These are phyloP conservation scores for Choristoneura rosaceana DNA, from an alignment of 2,888 invertebrate genomes.

Conservation along the genomic window DNA sequence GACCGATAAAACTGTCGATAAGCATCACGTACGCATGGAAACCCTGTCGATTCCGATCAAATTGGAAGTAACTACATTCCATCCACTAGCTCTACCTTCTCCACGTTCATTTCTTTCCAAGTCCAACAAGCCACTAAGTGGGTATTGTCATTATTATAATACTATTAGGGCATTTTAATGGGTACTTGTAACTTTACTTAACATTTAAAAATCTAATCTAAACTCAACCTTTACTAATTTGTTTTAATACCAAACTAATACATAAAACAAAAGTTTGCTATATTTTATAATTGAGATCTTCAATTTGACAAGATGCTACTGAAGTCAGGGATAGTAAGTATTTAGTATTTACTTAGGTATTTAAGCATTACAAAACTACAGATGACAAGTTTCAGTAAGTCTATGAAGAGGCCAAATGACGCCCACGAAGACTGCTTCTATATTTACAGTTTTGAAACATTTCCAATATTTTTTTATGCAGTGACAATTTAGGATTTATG, in stretches of 20 bases:
- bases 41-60: conserved; percentile 19
- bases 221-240: conserved; percentile 32
- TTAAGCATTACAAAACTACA: conserved; percentile 23
- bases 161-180: conserved; percentile 32
- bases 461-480: conserved; percentile 34
- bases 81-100: conserved; percentile 6
- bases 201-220: conserved; percentile 35
- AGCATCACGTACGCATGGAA: background rate
- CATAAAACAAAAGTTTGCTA: conserved; percentile 26
- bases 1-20: conserved; percentile 2
- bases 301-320: conserved; percentile 21
- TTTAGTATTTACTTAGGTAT: conserved; percentile 12
- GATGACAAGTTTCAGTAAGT: conserved; percentile 16
- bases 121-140: conserved; percentile 29
- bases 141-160: conserved; percentile 40
- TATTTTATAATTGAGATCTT: conserved; percentile 36
- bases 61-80: background rate
- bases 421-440: conserved; percentile 7
- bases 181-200: conserved; percentile 11
- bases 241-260: conserved; percentile 37
- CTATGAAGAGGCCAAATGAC: conserved; percentile 14
- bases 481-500: conserved; percentile 15
- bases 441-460: conserved; percentile 36
- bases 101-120: background rate
- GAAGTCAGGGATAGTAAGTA: conserved; percentile 11